Conservation (phyloP, 2,797 vertebrate genomes). For the Sylvilagus floridanus region DNA sequence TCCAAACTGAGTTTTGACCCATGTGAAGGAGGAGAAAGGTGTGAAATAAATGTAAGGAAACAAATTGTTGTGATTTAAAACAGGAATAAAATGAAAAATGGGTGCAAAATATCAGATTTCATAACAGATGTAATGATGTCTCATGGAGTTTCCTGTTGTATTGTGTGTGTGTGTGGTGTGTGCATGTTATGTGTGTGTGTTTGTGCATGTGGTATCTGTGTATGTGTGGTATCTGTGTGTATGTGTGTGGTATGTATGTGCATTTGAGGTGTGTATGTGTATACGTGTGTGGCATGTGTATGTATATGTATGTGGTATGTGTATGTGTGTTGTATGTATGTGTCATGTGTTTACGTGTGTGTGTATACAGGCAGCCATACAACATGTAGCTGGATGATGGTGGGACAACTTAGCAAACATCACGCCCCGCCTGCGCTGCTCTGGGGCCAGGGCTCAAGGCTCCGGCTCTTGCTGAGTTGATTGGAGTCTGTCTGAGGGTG, state of each 20-base stretch:
- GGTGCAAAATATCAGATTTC: neutral
- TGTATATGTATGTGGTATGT: neutral
- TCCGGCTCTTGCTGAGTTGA: constrained; percentile 1
- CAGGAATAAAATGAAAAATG: neutral
- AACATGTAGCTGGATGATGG: neutral
- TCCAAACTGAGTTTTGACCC: neutral
- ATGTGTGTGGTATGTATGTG: too few relatives aligned
- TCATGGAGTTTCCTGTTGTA: neutral
- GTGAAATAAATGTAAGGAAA: neutral
- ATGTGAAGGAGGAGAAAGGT: neutral
- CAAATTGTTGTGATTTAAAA: neutral
- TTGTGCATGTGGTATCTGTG: too few relatives aligned
- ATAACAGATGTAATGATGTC: neutral
- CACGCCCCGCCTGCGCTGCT: neutral
- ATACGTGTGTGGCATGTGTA: neutral
- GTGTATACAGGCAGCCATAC: neutral
- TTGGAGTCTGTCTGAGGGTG: neutral
- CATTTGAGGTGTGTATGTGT: neutral
- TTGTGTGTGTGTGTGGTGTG: neutral
- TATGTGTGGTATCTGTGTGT: too few relatives aligned
- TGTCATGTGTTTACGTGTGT: neutral
- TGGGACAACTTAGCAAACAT: neutral
- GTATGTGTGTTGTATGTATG: neutral
- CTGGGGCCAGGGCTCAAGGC: neutral
- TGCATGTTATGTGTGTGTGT: too few relatives aligned